These are phyloP conservation scores for Melieria picta DNA, from an alignment of 2,888 invertebrate genomes.

Conservation along the genomic window DNA sequence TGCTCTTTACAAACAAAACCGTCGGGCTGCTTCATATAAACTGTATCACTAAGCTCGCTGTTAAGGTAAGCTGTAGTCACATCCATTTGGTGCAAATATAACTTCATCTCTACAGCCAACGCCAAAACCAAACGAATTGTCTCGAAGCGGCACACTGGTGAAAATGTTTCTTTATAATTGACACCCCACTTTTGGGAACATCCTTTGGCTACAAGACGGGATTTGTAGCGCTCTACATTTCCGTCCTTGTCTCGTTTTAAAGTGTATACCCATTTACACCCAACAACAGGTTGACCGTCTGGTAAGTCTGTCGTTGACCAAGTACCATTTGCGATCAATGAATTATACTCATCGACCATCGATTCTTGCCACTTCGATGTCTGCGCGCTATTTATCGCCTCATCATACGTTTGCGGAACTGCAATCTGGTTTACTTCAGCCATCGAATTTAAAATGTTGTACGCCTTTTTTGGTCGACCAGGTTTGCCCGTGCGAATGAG, in stretches of 20 bases:
- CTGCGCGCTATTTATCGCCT: background rate
- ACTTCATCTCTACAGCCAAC: slow-evolving; percentile 20
- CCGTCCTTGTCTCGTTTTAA: slow-evolving; percentile 43
- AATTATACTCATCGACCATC: slow-evolving; percentile 34
- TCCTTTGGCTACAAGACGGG: slow-evolving; percentile 49
- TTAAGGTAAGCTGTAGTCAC: slow-evolving; percentile 37
- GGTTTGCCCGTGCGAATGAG: slow-evolving; percentile 27
- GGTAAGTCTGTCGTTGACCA: slow-evolving; percentile 35
- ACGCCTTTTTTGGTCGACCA: slow-evolving; percentile 27
- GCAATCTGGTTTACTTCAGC: background rate
- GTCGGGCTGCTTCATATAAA: slow-evolving; percentile 31
- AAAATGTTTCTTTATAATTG: slow-evolving; percentile 35
- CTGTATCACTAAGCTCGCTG: slow-evolving; percentile 29
- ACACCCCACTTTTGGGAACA: slow-evolving; percentile 43
- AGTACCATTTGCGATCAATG: slow-evolving; percentile 28
- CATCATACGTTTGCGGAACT: slow-evolving; percentile 1
- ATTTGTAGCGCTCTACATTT: slow-evolving; percentile 37
- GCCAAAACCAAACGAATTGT: slow-evolving; percentile 41
- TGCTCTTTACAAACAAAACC: background rate
- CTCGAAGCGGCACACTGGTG: slow-evolving; percentile 39
- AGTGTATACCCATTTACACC: slow-evolving; percentile 48
- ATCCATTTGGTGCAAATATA: slow-evolving; percentile 36
- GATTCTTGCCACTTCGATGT: slow-evolving; percentile 23
- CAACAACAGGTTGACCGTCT: slow-evolving; percentile 1
- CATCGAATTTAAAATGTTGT: slow-evolving; percentile 28